phyloP scores from a whole-genome alignment of 2,888 invertebrate species.

The Glyphotaelius pellucidus region DNA sequence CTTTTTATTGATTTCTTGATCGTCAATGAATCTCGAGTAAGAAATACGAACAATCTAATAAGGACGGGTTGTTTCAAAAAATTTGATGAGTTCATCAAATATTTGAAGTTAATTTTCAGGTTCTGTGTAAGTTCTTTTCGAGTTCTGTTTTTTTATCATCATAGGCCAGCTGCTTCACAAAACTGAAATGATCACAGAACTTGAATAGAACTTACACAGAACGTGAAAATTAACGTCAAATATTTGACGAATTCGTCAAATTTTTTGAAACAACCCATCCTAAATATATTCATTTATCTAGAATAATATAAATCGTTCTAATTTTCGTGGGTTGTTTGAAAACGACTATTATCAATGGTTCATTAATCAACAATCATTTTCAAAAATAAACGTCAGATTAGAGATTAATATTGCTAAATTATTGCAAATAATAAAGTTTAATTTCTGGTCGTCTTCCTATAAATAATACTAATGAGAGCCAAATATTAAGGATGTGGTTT shows the following conservation, averaged over 20 bases:
- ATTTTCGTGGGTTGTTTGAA: neutral
- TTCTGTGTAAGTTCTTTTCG: too few relatives aligned
- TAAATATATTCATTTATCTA: neutral
- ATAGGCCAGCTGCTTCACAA: too few relatives aligned
- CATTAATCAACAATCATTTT: neutral
- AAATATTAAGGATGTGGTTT: neutral
- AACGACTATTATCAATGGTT: too few relatives aligned
- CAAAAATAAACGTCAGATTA: neutral
- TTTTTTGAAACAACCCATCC: too few relatives aligned
- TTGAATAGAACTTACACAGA: too few relatives aligned
- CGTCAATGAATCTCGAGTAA: neutral
- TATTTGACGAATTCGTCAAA: too few relatives aligned
- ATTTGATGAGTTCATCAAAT: too few relatives aligned
- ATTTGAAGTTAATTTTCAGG: too few relatives aligned
- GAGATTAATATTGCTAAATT: neutral
- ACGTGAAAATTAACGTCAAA: too few relatives aligned
- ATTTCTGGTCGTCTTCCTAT: neutral
- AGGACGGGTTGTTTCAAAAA: too few relatives aligned
- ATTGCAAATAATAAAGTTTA: neutral
- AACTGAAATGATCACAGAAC: too few relatives aligned
- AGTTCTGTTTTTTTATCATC: too few relatives aligned
- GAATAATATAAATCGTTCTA: neutral
- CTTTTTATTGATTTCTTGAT: neutral
- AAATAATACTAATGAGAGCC: neutral
- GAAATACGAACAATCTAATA: neutral